Base-by-base conservation (phyloP, 2,113 vertebrate species). In the Aleadryas rufinucha region DNA sequence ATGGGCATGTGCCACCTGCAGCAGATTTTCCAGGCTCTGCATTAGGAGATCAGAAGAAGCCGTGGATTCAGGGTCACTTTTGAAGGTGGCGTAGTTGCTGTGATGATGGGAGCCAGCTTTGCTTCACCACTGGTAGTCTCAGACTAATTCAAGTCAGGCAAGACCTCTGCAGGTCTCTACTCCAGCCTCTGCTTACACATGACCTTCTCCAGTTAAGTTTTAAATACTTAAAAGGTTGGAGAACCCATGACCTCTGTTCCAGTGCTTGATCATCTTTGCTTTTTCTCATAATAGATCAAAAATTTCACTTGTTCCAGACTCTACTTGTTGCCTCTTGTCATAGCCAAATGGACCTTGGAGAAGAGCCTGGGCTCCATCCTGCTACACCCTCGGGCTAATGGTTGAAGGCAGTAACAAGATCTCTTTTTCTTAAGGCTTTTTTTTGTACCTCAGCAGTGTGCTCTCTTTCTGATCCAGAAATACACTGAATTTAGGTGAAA, bases 311-410 rank as follows among this genome's bases (percentile, higher is more conserved):
- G 27, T 85, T 71, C 52, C 16, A 39, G 7, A 16, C 27, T 49
- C 37, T 8, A 11, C 4, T 78, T 64, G 49, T 53, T 84, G 26
- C 42, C 21, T 65, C 8, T 54, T 74, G 26, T 60, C 19, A 5
- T 63, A 53, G 41, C 56, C 28, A 37, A 18, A 0, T 3, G 1
- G 30, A 50, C 23, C 26, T 37, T 2, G 4, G 27, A 8, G 23
- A 63, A 44, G 33, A 81, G 37, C 42, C 18, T 61, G 63, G 31
- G 13, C 26, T 87, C 28, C 24, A 37, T 79, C 35, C 54, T 31
- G 68, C 71, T 76, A 2, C 8, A 20, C 11, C 11, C 10, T 74
- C 0, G 0, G 16, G 13, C 18, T 7, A 18, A 31, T 72, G 10
- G 30, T 27, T 77, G 31, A 52, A 56, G 49, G 30, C 41, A 52